Evolutionary conservation across 1,140 invertebrate species (phyloP).

Genomic region (Tetramorium alpestre): DNA sequence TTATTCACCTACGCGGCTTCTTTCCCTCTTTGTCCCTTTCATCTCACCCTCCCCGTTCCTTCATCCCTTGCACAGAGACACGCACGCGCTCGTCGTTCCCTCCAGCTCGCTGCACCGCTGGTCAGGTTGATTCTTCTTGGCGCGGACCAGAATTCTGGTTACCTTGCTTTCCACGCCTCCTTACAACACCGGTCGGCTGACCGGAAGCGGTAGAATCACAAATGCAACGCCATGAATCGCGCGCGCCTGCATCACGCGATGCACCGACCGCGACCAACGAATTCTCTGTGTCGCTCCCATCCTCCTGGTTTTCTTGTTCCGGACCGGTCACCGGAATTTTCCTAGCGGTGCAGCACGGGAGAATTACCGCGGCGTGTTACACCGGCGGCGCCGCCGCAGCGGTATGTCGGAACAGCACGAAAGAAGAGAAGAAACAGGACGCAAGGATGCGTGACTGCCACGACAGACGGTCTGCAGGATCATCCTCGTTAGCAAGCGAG

Average conservation of each 20-base stretch:
- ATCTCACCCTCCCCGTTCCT: conserved; percentile 5
- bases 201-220: conserved; percentile 79
- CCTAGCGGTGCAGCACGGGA: conserved; percentile 32
- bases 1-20: conserved; percentile 23
- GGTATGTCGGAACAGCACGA: conserved; percentile 23
- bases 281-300: conserved; percentile 22
- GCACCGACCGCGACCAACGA: conserved; percentile 68
- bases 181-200: conserved; percentile 51
- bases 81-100: background rate
- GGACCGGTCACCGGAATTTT: conserved; percentile 48
- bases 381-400: background rate
- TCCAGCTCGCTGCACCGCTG: background rate
- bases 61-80: conserved; percentile 19
- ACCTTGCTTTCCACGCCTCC: conserved; percentile 9
- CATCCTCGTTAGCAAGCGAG: background rate
- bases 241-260: conserved; percentile 52
- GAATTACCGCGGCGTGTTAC: conserved; percentile 58
- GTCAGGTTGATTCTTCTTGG: conserved; percentile 19
- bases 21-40: background rate
- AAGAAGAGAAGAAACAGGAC: conserved; percentile 36
- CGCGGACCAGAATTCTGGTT: conserved; percentile 32
- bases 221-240: conserved; percentile 79
- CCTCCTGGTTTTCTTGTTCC: conserved; percentile 31
- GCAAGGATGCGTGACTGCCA: conserved; percentile 59
- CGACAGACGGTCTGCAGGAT: conserved; percentile 29